Base-by-base conservation (phyloP, 2,797 vertebrate genomes). In the Chromobotia macracanthus region DNA sequence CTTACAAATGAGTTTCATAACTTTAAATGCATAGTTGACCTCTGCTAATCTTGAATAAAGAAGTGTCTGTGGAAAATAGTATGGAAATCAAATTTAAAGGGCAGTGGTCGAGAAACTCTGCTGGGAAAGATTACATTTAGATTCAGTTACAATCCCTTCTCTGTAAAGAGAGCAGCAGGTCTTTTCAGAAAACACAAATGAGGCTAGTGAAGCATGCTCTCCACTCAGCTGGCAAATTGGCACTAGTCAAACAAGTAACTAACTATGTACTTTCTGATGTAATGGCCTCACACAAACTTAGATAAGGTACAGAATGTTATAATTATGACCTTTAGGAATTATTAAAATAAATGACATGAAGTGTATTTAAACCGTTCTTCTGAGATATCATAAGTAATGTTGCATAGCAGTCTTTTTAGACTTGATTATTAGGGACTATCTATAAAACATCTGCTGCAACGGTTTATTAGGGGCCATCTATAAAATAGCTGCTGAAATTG, bases 171-270 rank as follows among this genome's bases (percentile, higher is more conserved):
- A 67, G 44, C n/a, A 48, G n/a, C n/a, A 25, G 38, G 19, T 55
- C 50, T 68, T 77, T 78, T 78, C 35, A 66, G 58, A 65, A 65
- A 66, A 65, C 31, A 66, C 48, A 79, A 65, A 64, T 46, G 19
- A 63, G 38, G 55, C 58, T 48, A 75, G 35, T 50, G 72, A 64
- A 50, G 66, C 81, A 50, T 66, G 58, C 19, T 13, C 25, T 64
- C n/a, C 66, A 60, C 48, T 51, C 56, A 53, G 41, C 41, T 44
- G 41, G 41, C 10, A 44, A 44, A 44, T 11, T 11, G 23, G 23
- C 65, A n/a, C 71, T 58, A 48, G 71, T 79, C 31, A 68, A 63
- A 53, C 35, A 64, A 9, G 56, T 67, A 35, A 68, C 25, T 25
- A 67, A 66, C 61, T 72, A 21, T 31, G 10, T 12, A 63, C 12